A percentile compares a stretch with the other conserved stretches of the same genome.
Conservation (phyloP, 2,113 vertebrate genomes). For the Pristiophorus japonicus region DNA sequence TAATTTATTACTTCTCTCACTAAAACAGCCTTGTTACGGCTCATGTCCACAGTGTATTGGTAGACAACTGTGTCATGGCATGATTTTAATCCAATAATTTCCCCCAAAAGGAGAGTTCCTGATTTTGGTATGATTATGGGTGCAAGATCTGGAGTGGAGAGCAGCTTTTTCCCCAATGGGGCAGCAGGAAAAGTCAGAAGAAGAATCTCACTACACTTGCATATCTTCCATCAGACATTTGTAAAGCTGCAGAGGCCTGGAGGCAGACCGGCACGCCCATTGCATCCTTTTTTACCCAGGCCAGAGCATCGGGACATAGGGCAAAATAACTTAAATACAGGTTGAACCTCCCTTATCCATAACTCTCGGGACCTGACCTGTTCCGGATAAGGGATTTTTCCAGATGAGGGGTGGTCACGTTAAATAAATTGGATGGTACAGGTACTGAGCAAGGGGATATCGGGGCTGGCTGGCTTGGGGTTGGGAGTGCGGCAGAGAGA, state of each 20-base stretch:
- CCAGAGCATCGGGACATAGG: not conserved
- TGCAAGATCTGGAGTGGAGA: not conserved
- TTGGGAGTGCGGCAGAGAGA: no score
- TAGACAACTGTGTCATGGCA: not conserved
- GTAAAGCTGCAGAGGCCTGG: not conserved
- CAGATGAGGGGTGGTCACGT: no score
- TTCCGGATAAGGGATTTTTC: no score
- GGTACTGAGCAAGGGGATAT: no score
- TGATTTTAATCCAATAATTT: not conserved
- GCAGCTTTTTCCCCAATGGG: not conserved
- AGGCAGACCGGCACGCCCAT: not conserved
- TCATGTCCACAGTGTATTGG: not conserved
- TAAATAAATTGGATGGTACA: no score
- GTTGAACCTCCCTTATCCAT: no score
- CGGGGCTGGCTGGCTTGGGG: no score
- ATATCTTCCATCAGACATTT: not conserved
- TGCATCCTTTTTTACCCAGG: not conserved
- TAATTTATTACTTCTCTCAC: not conserved
- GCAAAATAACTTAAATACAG: constrained; percentile 21
- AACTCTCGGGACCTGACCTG: no score
- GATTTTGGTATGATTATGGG: not conserved
- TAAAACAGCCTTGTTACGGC: not conserved
- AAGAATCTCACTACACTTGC: not conserved
- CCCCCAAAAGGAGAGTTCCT: not conserved
- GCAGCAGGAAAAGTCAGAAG: not conserved